Evolutionary conservation across 1,140 invertebrate genomes (phyloP).

Genomic region (Tetragnatha versicolor): DNA sequence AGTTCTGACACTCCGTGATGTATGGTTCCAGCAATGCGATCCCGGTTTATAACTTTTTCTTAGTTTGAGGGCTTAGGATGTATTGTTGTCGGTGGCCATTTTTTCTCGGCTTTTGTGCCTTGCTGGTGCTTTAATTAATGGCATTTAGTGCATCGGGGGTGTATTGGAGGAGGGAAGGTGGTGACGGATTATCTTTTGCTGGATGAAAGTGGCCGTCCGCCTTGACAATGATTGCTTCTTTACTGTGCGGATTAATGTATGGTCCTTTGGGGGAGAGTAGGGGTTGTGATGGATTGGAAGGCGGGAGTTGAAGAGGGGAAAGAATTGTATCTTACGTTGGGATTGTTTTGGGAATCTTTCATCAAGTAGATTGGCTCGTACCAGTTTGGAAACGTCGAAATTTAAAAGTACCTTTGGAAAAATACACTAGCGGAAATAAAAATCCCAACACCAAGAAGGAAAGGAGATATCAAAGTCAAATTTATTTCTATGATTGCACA

Average conservation of each 20-base stretch:
- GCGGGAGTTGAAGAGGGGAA: no score
- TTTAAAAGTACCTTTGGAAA: no score
- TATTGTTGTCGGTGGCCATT: neutral
- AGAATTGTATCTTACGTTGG: no score
- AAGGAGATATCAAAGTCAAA: no score
- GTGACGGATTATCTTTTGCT: neutral
- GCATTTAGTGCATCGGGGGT: neutral
- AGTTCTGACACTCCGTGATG: neutral
- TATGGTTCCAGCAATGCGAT: slow-evolving; percentile 15
- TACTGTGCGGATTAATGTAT: neutral
- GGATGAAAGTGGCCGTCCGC: neutral
- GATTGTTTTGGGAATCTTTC: no score
- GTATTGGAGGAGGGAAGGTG: neutral
- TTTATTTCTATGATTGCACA: no score
- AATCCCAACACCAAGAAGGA: no score
- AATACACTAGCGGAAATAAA: no score
- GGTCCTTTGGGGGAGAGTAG: no score
- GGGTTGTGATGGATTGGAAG: neutral
- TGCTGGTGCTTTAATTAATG: neutral
- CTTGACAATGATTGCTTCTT: neutral
- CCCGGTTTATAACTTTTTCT: slow-evolving; percentile 17
- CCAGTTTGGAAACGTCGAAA: no score
- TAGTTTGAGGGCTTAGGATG: neutral
- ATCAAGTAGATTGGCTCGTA: no score
- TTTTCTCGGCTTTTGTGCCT: neutral